A percentile compares a stretch with the other conserved stretches of the same genome.
Evolutionary conservation across 2,888 invertebrate species (phyloP).

Genomic region (Cordilura impudica): DNA sequence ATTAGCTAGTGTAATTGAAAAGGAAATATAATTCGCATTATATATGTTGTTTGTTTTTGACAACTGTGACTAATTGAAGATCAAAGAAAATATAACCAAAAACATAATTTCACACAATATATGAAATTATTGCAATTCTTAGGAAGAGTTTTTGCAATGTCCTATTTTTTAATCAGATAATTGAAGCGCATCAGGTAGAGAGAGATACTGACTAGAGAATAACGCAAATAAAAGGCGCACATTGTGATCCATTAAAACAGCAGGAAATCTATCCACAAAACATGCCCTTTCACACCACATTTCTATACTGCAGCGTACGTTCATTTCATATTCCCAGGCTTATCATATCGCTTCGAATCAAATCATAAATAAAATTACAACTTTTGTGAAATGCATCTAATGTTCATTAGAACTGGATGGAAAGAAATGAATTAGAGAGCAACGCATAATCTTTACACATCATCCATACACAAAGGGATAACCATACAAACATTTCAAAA

Average conservation of each 20-base stretch:
- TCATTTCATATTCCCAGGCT: constrained; percentile 48
- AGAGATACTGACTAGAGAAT: background rate
- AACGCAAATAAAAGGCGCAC: constrained; percentile 33
- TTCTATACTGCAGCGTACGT: constrained; percentile 54
- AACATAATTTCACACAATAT: background rate
- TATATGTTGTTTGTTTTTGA: constrained; percentile 16
- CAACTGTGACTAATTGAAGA: constrained; percentile 36
- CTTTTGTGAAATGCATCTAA: constrained; percentile 62
- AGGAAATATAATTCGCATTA: too few relatives aligned
- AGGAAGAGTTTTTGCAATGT: constrained; percentile 1
- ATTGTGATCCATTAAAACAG: constrained; percentile 67
- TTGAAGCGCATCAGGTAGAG: constrained; percentile 48
- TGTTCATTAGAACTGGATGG: constrained; percentile 69
- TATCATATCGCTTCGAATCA: constrained; percentile 64
- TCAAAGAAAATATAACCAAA: too few relatives aligned
- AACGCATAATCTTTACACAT: constrained; percentile 18
- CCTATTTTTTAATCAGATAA: constrained; percentile 46
- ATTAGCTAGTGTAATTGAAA: too few relatives aligned
- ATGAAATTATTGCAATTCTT: background rate
- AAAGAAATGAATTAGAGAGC: constrained; percentile 27
- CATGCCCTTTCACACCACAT: constrained; percentile 76
- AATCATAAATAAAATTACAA: constrained; percentile 74
- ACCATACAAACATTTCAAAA: constrained; percentile 61
- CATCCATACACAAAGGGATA: constrained; percentile 33
- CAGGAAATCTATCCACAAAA: constrained; percentile 77